A percentile compares a stretch with the other conserved stretches of the same genome.
These are phyloP conservation scores for Phataginus tricuspis DNA, from an alignment of 2,797 vertebrate species.

Conservation along the genomic window DNA sequence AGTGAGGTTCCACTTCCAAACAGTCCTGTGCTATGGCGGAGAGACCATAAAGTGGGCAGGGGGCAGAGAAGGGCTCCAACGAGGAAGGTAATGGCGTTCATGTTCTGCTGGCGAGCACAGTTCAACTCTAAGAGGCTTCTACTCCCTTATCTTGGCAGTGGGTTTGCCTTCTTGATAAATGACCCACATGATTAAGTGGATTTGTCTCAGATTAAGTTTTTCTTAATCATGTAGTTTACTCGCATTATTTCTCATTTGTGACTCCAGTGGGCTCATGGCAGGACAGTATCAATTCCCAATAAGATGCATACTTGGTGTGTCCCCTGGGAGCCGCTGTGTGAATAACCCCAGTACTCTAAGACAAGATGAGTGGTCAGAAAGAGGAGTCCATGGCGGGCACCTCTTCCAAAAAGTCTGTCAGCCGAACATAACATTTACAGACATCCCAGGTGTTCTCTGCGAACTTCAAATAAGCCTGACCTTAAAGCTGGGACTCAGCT, in stretches of 20 bases:
- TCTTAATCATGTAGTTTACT: neutral
- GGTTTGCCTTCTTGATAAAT: constrained; percentile 78
- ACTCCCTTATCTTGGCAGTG: constrained; percentile 41
- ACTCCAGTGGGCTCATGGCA: neutral
- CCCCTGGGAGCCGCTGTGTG: accelerated
- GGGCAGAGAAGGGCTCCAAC: neutral
- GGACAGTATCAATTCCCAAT: neutral
- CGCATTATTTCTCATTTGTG: neutral
- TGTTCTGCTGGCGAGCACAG: constrained; percentile 60
- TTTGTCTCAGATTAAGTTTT: constrained; percentile 48
- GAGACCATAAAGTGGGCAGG: constrained; percentile 65
- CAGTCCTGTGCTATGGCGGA: neutral
- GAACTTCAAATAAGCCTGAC: neutral
- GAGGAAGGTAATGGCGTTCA: neutral
- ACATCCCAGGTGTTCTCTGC: neutral
- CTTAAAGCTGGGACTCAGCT: neutral
- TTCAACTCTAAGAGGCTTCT: constrained; percentile 59
- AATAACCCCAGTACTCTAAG: neutral
- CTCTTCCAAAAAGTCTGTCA: neutral
- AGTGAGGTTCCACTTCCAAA: neutral
- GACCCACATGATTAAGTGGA: constrained; percentile 13
- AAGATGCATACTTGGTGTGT: neutral
- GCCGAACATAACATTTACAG: neutral
- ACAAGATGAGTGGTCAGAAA: neutral
- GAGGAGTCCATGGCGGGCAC: accelerated